These are phyloP conservation scores for Machimus rusticus DNA, from an alignment of 2,888 invertebrate genomes.

Conservation along the genomic window DNA sequence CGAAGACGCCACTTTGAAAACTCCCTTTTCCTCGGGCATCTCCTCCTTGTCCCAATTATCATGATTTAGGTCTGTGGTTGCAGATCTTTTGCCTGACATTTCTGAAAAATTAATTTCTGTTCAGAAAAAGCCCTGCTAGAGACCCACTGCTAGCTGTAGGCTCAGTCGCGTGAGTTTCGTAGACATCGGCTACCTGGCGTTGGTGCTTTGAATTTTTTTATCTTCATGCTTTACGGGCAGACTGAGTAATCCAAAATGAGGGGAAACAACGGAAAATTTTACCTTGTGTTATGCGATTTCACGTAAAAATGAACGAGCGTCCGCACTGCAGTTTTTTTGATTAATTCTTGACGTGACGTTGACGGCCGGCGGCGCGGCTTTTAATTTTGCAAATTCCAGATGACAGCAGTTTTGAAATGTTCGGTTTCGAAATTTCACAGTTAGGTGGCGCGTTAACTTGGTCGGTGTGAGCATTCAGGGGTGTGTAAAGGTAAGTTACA, in stretches of 20 bases:
- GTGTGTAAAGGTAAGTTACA: too few relatives aligned
- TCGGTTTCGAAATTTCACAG: not conserved
- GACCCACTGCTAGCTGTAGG: not conserved
- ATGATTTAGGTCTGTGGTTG: constrained; percentile 78
- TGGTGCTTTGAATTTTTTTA: constrained; percentile 29
- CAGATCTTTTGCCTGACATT: constrained; percentile 79
- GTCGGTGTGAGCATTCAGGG: not conserved
- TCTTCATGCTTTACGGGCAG: constrained; percentile 40
- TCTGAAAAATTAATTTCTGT: not conserved
- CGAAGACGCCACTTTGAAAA: constrained; percentile 72
- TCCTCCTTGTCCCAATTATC: constrained; percentile 88
- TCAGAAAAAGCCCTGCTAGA: not conserved
- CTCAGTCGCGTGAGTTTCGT: not conserved
- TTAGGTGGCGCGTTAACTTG: not conserved
- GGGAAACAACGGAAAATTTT: constrained; percentile 33
- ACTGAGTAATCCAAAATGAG: not conserved
- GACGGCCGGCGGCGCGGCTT: not conserved
- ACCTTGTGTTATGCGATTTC: constrained; percentile 19
- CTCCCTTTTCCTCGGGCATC: constrained; percentile 77
- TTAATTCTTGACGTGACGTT: not conserved
- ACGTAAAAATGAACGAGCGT: not conserved
- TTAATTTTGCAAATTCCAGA: not conserved
- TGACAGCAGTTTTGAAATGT: not conserved
- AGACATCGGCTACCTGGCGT: constrained; percentile 32
- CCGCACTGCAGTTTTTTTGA: not conserved